A percentile compares a stretch with the other conserved stretches of the same genome.
phyloP scores from a whole-genome alignment of 2,113 vertebrate genomes.

The Varanus salvator region DNA sequence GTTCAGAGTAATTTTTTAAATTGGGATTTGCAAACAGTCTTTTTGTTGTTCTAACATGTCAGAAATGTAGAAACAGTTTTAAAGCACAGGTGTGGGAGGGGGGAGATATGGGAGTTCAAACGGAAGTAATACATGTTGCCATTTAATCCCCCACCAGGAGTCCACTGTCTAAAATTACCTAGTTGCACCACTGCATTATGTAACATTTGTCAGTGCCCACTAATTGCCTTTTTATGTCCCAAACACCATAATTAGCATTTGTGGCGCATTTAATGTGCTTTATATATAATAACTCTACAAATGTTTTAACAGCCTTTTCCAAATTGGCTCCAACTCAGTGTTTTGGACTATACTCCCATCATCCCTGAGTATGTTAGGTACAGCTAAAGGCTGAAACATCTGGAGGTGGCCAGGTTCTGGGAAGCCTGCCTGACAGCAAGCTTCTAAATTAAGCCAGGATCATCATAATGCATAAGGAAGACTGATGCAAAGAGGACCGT shows the following conservation, averaged over 20 bases:
- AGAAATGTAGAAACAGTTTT: too few relatives aligned
- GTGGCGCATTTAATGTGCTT: neutral
- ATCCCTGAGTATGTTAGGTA: neutral
- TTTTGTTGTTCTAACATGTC: too few relatives aligned
- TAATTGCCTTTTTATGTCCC: neutral
- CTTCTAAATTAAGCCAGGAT: neutral
- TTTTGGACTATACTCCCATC: neutral
- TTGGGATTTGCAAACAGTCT: too few relatives aligned
- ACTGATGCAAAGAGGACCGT: neutral
- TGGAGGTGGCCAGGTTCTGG: too few relatives aligned
- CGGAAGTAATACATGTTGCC: too few relatives aligned
- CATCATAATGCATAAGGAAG: neutral
- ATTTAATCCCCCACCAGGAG: too few relatives aligned
- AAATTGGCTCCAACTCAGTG: neutral
- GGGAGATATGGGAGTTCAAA: too few relatives aligned
- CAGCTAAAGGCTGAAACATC: neutral
- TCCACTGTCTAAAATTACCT: too few relatives aligned
- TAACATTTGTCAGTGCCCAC: neutral
- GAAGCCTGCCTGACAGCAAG: neutral
- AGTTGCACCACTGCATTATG: neutral
- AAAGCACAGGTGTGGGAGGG: too few relatives aligned
- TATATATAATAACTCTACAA: too few relatives aligned
- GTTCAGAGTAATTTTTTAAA: too few relatives aligned
- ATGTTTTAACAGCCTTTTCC: neutral
- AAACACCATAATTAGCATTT: neutral